These are phyloP conservation scores for Ptilonorhynchus violaceus DNA, from an alignment of 2,113 vertebrate genomes.

Conservation along the genomic window DNA sequence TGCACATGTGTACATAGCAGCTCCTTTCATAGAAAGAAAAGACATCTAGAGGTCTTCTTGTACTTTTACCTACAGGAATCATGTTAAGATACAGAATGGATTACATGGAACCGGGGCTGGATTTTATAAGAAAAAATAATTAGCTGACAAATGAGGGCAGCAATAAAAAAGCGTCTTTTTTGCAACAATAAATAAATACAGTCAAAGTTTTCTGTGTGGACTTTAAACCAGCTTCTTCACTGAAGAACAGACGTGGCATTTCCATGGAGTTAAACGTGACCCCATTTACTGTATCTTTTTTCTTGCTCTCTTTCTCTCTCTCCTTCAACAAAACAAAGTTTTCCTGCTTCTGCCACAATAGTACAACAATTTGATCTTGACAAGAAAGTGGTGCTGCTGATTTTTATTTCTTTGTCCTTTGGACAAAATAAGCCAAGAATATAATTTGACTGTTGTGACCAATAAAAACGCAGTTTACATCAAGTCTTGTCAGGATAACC, in stretches of 20 bases:
- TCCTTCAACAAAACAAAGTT: slow-evolving; percentile 75
- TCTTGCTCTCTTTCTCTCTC: slow-evolving; percentile 69
- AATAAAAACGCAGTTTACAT: slow-evolving; percentile 80
- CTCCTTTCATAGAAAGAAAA: slow-evolving; percentile 89
- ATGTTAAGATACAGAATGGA: slow-evolving; percentile 82
- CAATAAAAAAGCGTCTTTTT: slow-evolving; percentile 88
- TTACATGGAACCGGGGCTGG: slow-evolving; percentile 78
- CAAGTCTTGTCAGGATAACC: slow-evolving; percentile 77
- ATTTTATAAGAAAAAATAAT: slow-evolving; percentile 85
- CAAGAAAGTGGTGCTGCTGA: slow-evolving; percentile 79
- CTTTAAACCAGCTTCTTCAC: slow-evolving; percentile 87
- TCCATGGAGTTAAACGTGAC: slow-evolving; percentile 80
- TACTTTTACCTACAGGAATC: slow-evolving; percentile 84
- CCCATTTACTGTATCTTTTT: slow-evolving; percentile 78
- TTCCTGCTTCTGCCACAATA: slow-evolving; percentile 80
- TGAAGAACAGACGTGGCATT: slow-evolving; percentile 86
- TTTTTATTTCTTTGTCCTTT: slow-evolving; percentile 82
- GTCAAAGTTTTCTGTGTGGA: slow-evolving; percentile 83
- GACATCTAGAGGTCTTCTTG: slow-evolving; percentile 80
- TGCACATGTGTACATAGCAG: slow-evolving; percentile 83
- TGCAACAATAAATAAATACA: slow-evolving; percentile 89
- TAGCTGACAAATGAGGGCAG: slow-evolving; percentile 86
- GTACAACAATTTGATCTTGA: slow-evolving; percentile 81
- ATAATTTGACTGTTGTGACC: slow-evolving; percentile 76
- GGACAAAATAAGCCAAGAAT: slow-evolving; percentile 83